Conservation (phyloP, 2,113 vertebrate species). For the Callocephalon fimbriatum region DNA sequence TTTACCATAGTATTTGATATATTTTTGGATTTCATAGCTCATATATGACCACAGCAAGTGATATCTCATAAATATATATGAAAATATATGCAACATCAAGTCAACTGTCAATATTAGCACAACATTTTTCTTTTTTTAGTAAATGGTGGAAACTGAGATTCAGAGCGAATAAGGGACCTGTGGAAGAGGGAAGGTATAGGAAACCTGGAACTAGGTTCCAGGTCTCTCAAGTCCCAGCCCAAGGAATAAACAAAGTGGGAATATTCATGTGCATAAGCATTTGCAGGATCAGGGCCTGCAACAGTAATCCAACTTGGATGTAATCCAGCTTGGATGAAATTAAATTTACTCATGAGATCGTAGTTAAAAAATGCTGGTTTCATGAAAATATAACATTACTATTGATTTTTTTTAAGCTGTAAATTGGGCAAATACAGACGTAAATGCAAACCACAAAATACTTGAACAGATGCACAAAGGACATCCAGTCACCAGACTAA, state of each 20-base stretch:
- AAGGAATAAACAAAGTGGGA: neutral
- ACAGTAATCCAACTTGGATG: constrained; percentile 42
- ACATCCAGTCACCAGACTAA: constrained; percentile 59
- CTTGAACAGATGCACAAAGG: constrained; percentile 71
- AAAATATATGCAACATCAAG: neutral
- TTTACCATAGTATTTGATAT: neutral
- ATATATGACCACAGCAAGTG: neutral
- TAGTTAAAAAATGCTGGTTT: constrained; percentile 63
- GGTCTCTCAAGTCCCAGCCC: neutral
- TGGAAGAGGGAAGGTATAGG: neutral
- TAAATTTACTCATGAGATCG: constrained; percentile 70
- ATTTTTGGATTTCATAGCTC: neutral
- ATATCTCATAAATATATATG: neutral
- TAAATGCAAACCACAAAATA: constrained; percentile 75
- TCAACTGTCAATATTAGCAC: neutral
- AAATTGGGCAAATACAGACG: constrained; percentile 70
- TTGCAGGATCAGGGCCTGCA: neutral
- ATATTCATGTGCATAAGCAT: neutral
- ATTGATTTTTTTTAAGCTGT: constrained; percentile 69
- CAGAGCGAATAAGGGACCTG: neutral
- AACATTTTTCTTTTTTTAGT: neutral
- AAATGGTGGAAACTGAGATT: neutral
- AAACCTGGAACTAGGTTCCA: constrained; percentile 58
- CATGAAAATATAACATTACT: constrained; percentile 69
- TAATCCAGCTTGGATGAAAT: constrained; percentile 55